Base-by-base conservation (phyloP, 2,113 vertebrate species). In the Forbesichthys agassizii region DNA sequence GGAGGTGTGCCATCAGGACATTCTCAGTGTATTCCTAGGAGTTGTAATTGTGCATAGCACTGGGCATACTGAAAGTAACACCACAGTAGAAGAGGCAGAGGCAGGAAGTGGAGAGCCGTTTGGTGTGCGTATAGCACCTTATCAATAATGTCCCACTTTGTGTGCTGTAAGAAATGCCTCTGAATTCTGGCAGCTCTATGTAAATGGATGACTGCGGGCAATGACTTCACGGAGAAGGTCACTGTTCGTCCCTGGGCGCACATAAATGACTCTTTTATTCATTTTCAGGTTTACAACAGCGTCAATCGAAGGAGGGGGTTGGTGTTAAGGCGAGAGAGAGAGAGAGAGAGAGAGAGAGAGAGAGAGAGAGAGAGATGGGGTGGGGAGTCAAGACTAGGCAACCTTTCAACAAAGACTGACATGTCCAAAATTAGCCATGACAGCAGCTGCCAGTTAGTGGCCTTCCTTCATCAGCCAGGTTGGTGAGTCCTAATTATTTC, bases 191-290 rank as follows among this genome's bases (percentile, higher is more conserved):
- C 89, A 93, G 89, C 91, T 90, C 90, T 83, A 91, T 94, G 93
- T 90, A 94, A 93, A 94, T 92, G 86, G 54, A 56, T 91, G 84
- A 88, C 92, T 91, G 89, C 90, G 91, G 91, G 92, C 92, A 79
- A 83, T 20, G 89, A 90, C 92, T 93, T 91, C 90, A 90, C 81
- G 91, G 85, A 91, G 90, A 93, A 93, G 92, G 92, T 93, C 92
- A 93, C 86, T 90, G 86, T 84, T 61, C 85, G 75, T 90, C 92
- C 90, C 84, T 74, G 7, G 80, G 77, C 80, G 83, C 85, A 89
- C 88, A 86, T 90, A 91, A 93, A 93, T 86, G 88, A 90, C 90
- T 73, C 86, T 88, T 92, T 93, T 91, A 91, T 93, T 89, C 89
- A 88, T 88, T 82, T 84, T 81, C 84, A 88, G 85, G 86, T 92